Evolutionary conservation across 2,888 invertebrate species (phyloP), one percentile per base, ranked within the genome.

Genomic region (Tetheella fluctuosa): DNA sequence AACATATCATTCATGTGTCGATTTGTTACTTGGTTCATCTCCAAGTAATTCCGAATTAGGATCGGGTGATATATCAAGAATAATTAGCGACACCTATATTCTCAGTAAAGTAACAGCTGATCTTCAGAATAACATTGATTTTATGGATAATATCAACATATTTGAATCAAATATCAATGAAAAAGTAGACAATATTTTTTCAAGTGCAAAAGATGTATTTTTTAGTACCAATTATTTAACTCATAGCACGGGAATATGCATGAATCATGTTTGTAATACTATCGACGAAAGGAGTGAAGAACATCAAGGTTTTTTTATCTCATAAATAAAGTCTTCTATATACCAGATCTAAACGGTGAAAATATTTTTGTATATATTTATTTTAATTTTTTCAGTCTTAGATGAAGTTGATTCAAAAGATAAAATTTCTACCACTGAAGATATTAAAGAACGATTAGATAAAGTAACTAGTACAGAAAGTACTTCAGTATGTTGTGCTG

Each of bases 1-100:
- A 68, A 75, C 79, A 1, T 91, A 90, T 69, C 84, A 91, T 69
- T 92, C 92, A 2, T 91, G 92, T 64, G 84, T 92, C 15, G 92
- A 91, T 74, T 80, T 86, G 42, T 65, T 80, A 17, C 66, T 72
- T 17, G 62, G 69, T 13, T 76, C 73, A 30, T 79, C 84, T 34
- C 64, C 74, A 55, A 73, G 76, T 23, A 73, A 67, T 37, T 54
- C 73, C 53, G 69, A 79, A 42, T 58, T 76, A 30, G 78, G 65
- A 20, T 79, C 79, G 23, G 83, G 81, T 20, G 83, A 88, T 68
- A 62, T 85, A 2, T 67, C 73, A 48, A 86, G 71, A 68, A 79
- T 83, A 23, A 67, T 81, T 56, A 90, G 91, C 67, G 90, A 91
- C 62, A 85, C 84, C 23, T 68, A 74, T 17, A 70, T 88, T 56